Base-by-base conservation (phyloP, 2,797 vertebrate genomes). In the Hippoglossus hippoglossus region DNA sequence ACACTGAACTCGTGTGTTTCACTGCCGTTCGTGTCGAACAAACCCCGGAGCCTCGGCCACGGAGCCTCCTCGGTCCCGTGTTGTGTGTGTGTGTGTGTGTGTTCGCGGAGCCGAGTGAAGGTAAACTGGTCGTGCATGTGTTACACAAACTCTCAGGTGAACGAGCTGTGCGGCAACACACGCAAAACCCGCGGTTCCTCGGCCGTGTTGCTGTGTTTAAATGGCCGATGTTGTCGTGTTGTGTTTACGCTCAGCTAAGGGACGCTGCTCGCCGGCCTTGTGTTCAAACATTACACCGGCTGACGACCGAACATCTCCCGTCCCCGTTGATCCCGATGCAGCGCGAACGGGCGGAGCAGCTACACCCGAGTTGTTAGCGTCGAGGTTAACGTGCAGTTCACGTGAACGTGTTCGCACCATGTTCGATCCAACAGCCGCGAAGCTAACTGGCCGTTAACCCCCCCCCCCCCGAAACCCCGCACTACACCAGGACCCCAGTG, bases 261-360 rank as follows among this genome's bases (percentile, higher is more conserved):
- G 44, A 46, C 44, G 44, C 44, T 46, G 39, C 51, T 74, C 44
- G 8, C 19, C 81, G 76, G 83, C 84, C 82, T 84, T 70, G 62
- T 49, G 59, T 53, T 50, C 16, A 63, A 78, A 83, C 65, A 66
- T 83, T 64, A 63, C 11, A 71, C 68, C 75, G 55, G 41, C 53
- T 60, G 57, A 25, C 73, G 67, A 56, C 2, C 6, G 41, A 62
- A 70, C 69, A 57, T 67, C 41, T 68, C 63, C 63, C 21, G 58
- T 68, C 62, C 77, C 62, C 26, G 28, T 69, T 75, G 71, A 80
- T 79, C 62, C 58, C 12, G 28, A 51, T 63, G 12, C 55, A 64
- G 4, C 34, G 28, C 55, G 55, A 75, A 75, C 52, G 46, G 12
- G 15, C 11, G 44, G 44, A 19, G 44, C 15, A 19, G 16, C 44